phyloP scores from a whole-genome alignment of 2,888 invertebrate genomes.

The Dryomyza anilis region DNA sequence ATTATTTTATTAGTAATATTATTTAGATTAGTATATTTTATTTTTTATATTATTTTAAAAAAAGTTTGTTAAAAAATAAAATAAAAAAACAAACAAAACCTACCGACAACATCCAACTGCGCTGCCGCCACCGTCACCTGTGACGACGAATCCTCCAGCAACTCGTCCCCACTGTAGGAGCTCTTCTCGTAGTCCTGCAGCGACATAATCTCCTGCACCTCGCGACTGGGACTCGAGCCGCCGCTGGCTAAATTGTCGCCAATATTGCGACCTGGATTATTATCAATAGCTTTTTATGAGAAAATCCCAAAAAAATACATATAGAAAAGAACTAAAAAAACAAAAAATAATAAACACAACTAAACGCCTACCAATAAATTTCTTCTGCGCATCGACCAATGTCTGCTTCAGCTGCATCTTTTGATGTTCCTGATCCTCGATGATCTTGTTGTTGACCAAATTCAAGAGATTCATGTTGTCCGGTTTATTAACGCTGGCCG shows the following conservation, averaged over 20 bases:
- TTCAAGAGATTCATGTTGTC: constrained; percentile 55
- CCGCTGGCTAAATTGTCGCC: constrained; percentile 68
- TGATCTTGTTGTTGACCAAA: constrained; percentile 57
- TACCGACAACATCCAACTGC: background rate
- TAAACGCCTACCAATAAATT: constrained; percentile 45
- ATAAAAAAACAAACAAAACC: too few relatives aligned
- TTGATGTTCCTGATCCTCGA: constrained; percentile 58
- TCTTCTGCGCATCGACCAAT: constrained; percentile 53
- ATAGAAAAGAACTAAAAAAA: background rate
- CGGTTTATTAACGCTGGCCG: constrained; percentile 42
- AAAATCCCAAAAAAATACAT: background rate
- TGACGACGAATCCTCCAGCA: constrained; percentile 31
- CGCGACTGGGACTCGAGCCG: constrained; percentile 88
- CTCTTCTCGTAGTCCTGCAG: constrained; percentile 64
- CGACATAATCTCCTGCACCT: constrained; percentile 86
- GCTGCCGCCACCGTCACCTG: constrained; percentile 2
- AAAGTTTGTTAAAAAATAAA: background rate
- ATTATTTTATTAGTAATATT: too few relatives aligned
- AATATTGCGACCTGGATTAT: constrained; percentile 49
- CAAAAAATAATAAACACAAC: background rate
- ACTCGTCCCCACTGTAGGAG: constrained; percentile 45
- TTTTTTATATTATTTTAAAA: background rate
- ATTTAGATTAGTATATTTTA: too few relatives aligned
- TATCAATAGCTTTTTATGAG: constrained; percentile 53
- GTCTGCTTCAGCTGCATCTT: constrained; percentile 52